phyloP scores from a whole-genome alignment of 2,797 vertebrate species.

The Tadarida brasiliensis region DNA sequence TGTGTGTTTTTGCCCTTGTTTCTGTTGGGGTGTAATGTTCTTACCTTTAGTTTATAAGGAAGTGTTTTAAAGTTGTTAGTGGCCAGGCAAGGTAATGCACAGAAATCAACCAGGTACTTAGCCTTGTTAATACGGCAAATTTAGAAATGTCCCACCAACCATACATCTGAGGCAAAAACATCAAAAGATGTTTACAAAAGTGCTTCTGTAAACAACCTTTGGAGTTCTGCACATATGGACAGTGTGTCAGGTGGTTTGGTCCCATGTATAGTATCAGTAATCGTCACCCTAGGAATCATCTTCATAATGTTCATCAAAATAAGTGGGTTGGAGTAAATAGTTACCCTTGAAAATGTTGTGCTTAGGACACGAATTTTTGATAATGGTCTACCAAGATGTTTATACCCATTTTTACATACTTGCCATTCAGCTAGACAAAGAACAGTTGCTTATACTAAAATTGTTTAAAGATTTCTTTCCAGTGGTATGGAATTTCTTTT shows the following conservation, averaged over 20 bases:
- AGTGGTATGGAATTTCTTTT: not conserved
- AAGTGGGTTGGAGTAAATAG: not conserved
- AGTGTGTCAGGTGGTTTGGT: not conserved
- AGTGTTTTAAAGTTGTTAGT: not conserved
- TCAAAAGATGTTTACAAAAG: not conserved
- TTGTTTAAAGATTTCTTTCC: not conserved
- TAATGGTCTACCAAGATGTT: not conserved
- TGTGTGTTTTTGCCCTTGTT: not conserved
- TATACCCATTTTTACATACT: not conserved
- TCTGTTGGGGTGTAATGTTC: not conserved
- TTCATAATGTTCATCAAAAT: not conserved
- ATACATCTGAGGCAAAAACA: not conserved
- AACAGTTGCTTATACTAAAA: not conserved
- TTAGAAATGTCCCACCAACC: not conserved
- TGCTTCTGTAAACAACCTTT: not conserved
- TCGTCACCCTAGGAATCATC: not conserved
- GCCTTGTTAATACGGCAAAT: not conserved
- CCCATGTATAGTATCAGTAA: accelerated
- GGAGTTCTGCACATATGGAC: accelerated
- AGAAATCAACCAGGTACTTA: not conserved
- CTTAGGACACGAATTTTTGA: not conserved
- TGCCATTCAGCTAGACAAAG: not conserved
- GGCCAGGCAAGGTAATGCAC: not conserved
- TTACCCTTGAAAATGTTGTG: not conserved
- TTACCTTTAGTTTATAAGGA: not conserved